A percentile compares a stretch with the other conserved stretches of the same genome.
Conservation (phyloP, 2,113 vertebrate genomes). For the Mobula hypostoma region DNA sequence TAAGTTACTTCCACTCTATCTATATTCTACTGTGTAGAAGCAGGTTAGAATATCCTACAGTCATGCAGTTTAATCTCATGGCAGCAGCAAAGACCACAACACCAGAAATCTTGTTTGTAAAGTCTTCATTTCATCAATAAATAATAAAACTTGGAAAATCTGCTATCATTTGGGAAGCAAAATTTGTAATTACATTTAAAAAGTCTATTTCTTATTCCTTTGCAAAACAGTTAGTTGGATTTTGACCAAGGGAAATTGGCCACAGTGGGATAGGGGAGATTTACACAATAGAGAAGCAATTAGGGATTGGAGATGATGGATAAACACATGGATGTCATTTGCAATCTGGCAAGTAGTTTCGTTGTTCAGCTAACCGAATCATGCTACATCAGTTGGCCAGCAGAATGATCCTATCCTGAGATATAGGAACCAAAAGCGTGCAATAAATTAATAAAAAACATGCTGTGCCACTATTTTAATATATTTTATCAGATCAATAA, state of each 20-base stretch:
- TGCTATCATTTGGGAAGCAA: not conserved
- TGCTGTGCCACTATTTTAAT: not conserved
- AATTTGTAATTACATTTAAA: not conserved
- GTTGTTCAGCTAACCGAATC: not conserved
- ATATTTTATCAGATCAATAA: not conserved
- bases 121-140: not conserved
- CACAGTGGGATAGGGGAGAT: not conserved
- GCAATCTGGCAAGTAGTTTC: not conserved
- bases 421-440: not conserved
- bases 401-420: conserved; percentile 13
- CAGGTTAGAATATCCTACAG: not conserved
- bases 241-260: conserved; percentile 18
- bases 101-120: not conserved
- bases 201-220: conserved; percentile 1
- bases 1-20: not conserved
- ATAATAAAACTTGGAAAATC: not conserved
- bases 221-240: conserved; percentile 13
- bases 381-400: not conserved
- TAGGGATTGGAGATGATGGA: not conserved
- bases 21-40: too few species aligned
- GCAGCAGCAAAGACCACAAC: not conserved
- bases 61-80: not conserved
- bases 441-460: not conserved
- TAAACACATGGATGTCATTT: conserved; percentile 8
- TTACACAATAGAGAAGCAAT: not conserved